Evolutionary conservation across 2,113 vertebrate species (phyloP).

Genomic region (Pristiophorus japonicus): DNA sequence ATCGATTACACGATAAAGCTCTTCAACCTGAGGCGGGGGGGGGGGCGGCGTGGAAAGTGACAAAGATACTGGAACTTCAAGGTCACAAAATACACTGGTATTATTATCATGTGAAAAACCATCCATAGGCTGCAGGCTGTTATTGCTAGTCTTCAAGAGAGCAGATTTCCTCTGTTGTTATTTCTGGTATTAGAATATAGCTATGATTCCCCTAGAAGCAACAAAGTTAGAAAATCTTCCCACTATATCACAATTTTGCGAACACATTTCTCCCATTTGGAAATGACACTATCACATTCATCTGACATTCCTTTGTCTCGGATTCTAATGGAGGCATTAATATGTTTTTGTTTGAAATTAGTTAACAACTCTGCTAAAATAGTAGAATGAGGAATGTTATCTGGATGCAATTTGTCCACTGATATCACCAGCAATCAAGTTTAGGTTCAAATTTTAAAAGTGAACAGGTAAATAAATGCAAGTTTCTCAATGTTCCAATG

Average conservation of each 20-base stretch:
- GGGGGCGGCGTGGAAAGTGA: too few relatives aligned
- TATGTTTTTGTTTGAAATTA: background rate
- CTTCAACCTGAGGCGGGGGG: conserved; percentile 63
- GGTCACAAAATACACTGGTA: background rate
- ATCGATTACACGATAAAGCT: conserved; percentile 68
- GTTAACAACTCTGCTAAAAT: background rate
- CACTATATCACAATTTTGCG: background rate
- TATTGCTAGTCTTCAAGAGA: background rate
- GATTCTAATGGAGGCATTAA: background rate
- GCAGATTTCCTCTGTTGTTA: background rate
- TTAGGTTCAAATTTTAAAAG: too few relatives aligned
- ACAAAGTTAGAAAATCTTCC: background rate
- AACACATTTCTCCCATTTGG: background rate
- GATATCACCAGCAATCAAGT: too few relatives aligned
- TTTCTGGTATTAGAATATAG: background rate
- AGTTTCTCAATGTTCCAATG: too few relatives aligned
- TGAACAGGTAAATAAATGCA: too few relatives aligned
- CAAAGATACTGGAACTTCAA: background rate
- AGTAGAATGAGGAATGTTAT: background rate
- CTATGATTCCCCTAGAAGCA: too few relatives aligned
- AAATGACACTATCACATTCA: background rate
- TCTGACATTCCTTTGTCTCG: background rate
- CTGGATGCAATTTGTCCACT: too few relatives aligned
- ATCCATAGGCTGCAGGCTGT: background rate
- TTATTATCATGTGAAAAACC: background rate